phyloP scores from a whole-genome alignment of 2,113 vertebrate genomes.

The Plectropomus leopardus region DNA sequence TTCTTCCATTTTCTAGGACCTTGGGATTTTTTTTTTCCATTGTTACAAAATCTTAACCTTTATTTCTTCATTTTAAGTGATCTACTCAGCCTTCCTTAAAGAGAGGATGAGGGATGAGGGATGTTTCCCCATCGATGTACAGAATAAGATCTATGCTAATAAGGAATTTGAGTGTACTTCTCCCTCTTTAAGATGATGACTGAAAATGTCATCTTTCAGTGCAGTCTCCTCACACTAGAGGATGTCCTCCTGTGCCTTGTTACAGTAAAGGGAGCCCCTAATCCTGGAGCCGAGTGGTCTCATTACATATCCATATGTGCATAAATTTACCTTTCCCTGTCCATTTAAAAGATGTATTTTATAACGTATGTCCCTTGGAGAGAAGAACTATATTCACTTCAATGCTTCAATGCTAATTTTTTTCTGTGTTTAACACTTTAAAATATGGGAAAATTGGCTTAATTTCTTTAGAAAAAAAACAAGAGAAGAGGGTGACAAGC shows the following conservation, averaged over 20 bases:
- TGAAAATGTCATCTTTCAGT: constrained; percentile 1
- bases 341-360: not conserved
- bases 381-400: not conserved
- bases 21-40: not conserved
- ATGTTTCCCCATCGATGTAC: not conserved
- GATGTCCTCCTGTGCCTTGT: constrained; percentile 9
- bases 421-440: no score
- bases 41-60: no score
- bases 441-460: no score
- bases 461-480: no score
- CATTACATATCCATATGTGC: not conserved
- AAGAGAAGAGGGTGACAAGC: no score
- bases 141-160: not conserved
- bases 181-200: not conserved
- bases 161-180: not conserved
- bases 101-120: not conserved
- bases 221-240: not conserved
- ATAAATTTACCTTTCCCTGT: not conserved
- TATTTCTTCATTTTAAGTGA: not conserved
- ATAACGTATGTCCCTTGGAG: not conserved
- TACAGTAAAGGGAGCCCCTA: not conserved
- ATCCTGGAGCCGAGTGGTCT: constrained; percentile 1
- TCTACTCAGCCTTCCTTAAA: not conserved
- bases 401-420: no score
- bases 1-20: not conserved